Evolutionary conservation across 2,113 vertebrate genomes (phyloP), one percentile per base, ranked within the genome.

Genomic region (Semnopithecus entellus): DNA sequence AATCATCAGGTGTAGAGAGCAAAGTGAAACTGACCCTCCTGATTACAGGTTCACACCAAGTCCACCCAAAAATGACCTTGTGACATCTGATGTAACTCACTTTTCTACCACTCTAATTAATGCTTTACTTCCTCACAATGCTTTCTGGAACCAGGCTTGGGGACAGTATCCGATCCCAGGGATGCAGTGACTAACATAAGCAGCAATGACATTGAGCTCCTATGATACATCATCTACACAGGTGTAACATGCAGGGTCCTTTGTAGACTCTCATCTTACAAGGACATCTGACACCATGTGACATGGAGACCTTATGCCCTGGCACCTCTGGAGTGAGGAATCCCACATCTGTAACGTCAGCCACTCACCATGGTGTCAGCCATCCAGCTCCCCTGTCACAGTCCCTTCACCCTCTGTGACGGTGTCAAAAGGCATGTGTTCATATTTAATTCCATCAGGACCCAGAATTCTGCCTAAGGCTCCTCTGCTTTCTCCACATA

Each of bases 91-190:
- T 25, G 1, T 14, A 17, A 52, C 35, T 61, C 64, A 10, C 17
- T 8, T 38, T 6, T 3, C 61, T 38, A 30, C 30, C 3, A 0
- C 8, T 43, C 89, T 48, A 0, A 0, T 0, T 0, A 0, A 57
- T 30, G 3, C 48, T 38, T 32, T 80, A 17, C 8, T 75, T 14
- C 20, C 83, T 59, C 38, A 13, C 9, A 32, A 70, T 5, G 61
- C 20, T 70, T 57, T 82, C 57, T 8, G 55, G 86, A 73, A 78
- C 73, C 72, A 10, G 0, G 30, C 61, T 86, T 20, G 30, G 43
- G 59, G n/a, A 66, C 3, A 35, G 25, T 52, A 52, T 80, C 90
- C 5, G 16, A 82, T 59, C 66, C 23, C 59, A 55, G 48, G 35
- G 61, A 75, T 40, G 1, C 1, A 5, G 30, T 32, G 23, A 50